Conservation (phyloP, 2,797 vertebrate genomes). For the Takifugu rubripes region DNA sequence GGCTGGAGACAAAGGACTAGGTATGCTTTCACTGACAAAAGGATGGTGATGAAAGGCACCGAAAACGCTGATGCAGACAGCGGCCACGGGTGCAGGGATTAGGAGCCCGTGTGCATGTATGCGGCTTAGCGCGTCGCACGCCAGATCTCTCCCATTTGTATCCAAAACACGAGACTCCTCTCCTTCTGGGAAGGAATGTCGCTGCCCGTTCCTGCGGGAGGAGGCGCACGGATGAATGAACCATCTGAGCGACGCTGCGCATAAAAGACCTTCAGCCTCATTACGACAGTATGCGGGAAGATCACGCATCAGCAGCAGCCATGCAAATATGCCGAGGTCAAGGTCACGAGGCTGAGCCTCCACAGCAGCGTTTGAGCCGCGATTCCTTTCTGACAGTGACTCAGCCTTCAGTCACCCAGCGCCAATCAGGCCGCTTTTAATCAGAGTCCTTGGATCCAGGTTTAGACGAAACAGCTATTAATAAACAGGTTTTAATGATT, state of each 20-base stretch:
- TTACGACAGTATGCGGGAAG: background rate
- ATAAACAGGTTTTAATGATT: constrained; percentile 21
- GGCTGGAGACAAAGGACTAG: constrained; percentile 44
- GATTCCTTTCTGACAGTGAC: too few relatives aligned
- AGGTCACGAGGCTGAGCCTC: too few relatives aligned
- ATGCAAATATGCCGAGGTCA: too few relatives aligned
- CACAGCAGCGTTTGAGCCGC: too few relatives aligned
- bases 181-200: constrained; percentile 22
- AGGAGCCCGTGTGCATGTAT: constrained; percentile 18
- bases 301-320: too few relatives aligned
- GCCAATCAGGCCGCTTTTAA: too few relatives aligned
- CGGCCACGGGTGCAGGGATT: constrained; percentile 35
- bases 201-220: constrained; percentile 29
- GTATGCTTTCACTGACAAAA: constrained; percentile 59
- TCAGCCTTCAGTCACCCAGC: too few relatives aligned
- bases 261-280: constrained; percentile 13
- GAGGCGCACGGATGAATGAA: constrained; percentile 26
- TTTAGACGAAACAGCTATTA: constrained; percentile 41
- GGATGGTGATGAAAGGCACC: constrained; percentile 51
- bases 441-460: background rate
- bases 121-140: constrained; percentile 26
- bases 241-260: constrained; percentile 15
- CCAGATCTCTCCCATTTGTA: constrained; percentile 41
- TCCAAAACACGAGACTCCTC: constrained; percentile 52
- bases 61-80: constrained; percentile 44